Evolutionary conservation across 2,113 vertebrate species (phyloP).

Genomic region (Talpa occidentalis): DNA sequence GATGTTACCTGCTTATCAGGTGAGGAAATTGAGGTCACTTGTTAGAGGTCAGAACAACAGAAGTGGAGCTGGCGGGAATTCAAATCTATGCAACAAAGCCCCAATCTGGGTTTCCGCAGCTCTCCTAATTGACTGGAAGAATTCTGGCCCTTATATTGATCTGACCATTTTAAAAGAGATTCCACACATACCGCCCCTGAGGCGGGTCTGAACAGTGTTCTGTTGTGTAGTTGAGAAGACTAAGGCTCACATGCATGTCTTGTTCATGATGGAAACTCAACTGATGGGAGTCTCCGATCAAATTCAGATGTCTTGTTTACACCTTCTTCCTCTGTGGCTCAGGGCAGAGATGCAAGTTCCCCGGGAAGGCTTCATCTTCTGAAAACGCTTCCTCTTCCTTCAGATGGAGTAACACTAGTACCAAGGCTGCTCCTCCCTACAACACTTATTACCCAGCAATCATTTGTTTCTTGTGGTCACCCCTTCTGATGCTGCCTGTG

Average conservation of each 20-base stretch:
- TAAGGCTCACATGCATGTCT: neutral
- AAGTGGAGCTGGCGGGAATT: no score
- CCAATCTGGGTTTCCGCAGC: fast-evolving
- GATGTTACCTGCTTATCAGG: fast-evolving
- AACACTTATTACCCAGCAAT: no score
- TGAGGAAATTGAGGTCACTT: neutral
- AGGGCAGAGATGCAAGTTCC: fast-evolving
- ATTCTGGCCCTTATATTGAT: neutral
- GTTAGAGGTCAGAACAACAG: neutral
- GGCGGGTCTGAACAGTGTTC: neutral
- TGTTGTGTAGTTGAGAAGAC: neutral
- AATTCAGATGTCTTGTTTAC: neutral
- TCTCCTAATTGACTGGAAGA: neutral
- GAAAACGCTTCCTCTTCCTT: fast-evolving
- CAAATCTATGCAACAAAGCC: neutral
- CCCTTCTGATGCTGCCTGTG: no score
- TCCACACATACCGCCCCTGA: neutral
- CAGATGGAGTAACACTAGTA: neutral
- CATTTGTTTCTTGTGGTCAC: no score
- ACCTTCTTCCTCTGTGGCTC: fast-evolving
- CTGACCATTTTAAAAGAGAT: neutral
- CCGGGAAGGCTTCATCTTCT: fast-evolving
- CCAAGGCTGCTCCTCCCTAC: fast-evolving
- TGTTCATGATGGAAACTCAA: neutral
- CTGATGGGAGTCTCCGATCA: neutral